Evolutionary conservation across 1,140 invertebrate species (phyloP).

Genomic region (Leptinotarsa defecta): DNA sequence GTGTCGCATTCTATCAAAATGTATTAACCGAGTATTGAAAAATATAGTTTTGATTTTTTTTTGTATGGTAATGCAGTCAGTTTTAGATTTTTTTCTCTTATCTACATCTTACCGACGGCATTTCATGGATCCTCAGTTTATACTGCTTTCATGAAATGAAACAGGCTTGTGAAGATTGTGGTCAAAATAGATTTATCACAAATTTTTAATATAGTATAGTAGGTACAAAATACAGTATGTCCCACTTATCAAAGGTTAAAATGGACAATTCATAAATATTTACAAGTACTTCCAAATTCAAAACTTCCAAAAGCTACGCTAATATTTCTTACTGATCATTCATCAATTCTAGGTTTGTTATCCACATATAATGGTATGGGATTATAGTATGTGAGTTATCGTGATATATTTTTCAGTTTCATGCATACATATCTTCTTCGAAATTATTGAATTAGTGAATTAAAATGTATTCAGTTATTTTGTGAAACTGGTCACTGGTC

Average conservation of each 20-base stretch:
- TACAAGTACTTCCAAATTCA: conserved; percentile 12
- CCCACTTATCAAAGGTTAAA: conserved; percentile 20
- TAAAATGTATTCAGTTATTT: no score
- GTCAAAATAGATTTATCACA: conserved; percentile 24
- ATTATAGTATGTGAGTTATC: neutral
- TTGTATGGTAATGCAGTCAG: no score
- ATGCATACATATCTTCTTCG: neutral
- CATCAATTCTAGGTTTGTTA: neutral
- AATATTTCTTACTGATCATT: neutral
- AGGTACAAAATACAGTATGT: conserved; percentile 26
- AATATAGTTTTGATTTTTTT: no score
- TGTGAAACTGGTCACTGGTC: neutral
- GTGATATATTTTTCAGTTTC: neutral
- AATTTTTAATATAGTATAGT: conserved; percentile 18
- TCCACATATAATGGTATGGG: neutral
- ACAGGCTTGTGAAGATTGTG: neutral
- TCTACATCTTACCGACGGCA: no score
- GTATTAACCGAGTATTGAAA: no score
- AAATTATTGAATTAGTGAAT: no score
- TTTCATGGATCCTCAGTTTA: no score
- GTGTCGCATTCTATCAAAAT: no score
- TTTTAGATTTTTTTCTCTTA: no score
- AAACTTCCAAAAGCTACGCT: neutral
- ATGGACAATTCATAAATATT: conserved; percentile 25
- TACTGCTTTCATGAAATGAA: neutral